Conservation (phyloP, 2,888 invertebrate genomes). For the Stictocephala bisonia region DNA sequence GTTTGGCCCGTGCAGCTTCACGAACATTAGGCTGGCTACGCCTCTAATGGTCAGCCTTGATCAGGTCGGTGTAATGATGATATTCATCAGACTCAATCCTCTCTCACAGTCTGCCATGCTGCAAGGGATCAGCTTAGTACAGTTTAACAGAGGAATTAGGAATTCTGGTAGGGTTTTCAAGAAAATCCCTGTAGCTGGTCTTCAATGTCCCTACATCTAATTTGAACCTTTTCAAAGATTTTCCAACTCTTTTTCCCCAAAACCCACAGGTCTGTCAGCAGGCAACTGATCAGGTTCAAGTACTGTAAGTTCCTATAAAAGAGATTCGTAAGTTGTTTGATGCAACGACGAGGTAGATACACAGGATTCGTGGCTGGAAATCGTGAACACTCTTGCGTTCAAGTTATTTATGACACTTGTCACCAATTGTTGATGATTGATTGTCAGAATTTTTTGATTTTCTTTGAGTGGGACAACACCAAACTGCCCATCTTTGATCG, state of each 20-base stretch:
- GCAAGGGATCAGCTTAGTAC: slow-evolving; percentile 29
- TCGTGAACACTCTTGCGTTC: neutral
- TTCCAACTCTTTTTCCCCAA: neutral
- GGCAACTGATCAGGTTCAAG: neutral
- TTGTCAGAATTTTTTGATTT: neutral
- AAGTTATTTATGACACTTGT: slow-evolving; percentile 9
- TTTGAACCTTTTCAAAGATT: slow-evolving; percentile 3
- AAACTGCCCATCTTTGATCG: slow-evolving; percentile 9
- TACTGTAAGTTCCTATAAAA: slow-evolving; percentile 11
- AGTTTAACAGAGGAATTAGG: slow-evolving; percentile 3
- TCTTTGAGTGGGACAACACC: neutral
- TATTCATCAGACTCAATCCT: slow-evolving; percentile 46
- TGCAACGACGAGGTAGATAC: neutral
- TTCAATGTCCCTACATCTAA: neutral
- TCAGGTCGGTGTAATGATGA: slow-evolving; percentile 32
- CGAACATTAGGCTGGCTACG: slow-evolving; percentile 23
- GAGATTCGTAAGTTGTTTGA: neutral
- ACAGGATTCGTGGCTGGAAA: neutral
- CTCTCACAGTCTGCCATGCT: slow-evolving; percentile 36
- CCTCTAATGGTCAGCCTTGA: slow-evolving; percentile 16
- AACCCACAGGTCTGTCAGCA: neutral
- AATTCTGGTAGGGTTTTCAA: neutral
- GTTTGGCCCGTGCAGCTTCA: slow-evolving; percentile 33
- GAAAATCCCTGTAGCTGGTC: neutral
- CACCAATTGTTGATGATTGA: slow-evolving; percentile 9